Evolutionary conservation across 2,797 vertebrate genomes (phyloP).

Genomic region (Paguma larvata): DNA sequence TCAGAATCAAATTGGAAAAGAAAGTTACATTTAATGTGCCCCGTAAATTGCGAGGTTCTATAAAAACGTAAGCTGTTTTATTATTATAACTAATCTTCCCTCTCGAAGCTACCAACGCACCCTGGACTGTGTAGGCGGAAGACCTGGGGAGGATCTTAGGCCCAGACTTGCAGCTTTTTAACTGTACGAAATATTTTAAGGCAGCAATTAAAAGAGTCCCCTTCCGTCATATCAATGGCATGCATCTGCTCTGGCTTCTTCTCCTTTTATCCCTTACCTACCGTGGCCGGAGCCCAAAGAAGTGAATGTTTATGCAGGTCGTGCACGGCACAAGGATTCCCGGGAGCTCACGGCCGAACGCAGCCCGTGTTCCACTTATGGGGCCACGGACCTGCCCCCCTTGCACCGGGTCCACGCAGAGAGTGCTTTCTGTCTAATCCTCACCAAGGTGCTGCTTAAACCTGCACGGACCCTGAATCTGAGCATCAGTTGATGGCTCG

Average conservation of each 20-base stretch:
- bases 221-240: background rate
- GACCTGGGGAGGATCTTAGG: background rate
- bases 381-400: too few species aligned
- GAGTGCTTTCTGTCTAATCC: background rate
- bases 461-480: background rate
- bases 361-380: background rate
- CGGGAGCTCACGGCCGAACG: background rate
- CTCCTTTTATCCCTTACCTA: background rate
- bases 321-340: background rate
- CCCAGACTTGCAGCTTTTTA: background rate
- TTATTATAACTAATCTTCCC: constrained; percentile 8
- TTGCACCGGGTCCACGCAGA: background rate
- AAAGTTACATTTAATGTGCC: constrained; percentile 32
- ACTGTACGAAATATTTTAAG: constrained; percentile 15
- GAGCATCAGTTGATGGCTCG: background rate
- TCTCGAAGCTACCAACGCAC: background rate
- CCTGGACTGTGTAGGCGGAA: background rate
- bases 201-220: background rate
- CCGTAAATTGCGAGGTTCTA: constrained; percentile 45
- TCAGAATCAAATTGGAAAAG: constrained; percentile 64
- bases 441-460: background rate
- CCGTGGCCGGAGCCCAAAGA: background rate
- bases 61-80: constrained; percentile 45
- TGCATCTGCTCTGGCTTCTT: background rate
- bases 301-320: background rate